Percentiles rank a stretch among this genome's conserved stretches.
Conservation (phyloP, 2,797 vertebrate genomes). For the Pogoniulus pusillus region DNA sequence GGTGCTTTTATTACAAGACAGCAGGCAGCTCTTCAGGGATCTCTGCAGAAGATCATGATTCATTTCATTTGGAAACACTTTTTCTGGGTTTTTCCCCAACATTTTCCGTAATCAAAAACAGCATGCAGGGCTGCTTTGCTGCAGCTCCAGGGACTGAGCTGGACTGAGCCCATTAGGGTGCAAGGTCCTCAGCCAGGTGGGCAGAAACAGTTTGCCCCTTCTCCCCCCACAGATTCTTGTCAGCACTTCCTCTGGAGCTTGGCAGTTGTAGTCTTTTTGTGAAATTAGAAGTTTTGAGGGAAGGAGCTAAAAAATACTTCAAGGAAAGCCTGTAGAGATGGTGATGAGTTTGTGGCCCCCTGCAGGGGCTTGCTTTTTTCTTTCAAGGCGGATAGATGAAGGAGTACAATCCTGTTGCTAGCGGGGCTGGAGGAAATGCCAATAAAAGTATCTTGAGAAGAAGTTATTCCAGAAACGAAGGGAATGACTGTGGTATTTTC, state of each 20-base stretch:
- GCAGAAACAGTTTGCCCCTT: neutral
- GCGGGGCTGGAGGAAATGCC: constrained; percentile 38
- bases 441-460: neutral
- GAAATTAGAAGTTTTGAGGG: constrained; percentile 15
- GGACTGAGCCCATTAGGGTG: accelerated
- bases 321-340: constrained; percentile 28
- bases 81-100: neutral
- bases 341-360: neutral
- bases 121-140: neutral
- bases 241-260: neutral
- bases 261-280: neutral
- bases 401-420: constrained; percentile 25
- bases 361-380: neutral
- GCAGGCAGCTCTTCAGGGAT: constrained; percentile 61
- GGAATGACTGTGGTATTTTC: constrained; percentile 63
- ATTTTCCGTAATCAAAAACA: constrained; percentile 55
- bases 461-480: constrained; percentile 39
- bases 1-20: constrained; percentile 63
- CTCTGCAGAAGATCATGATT: constrained; percentile 58
- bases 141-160: neutral
- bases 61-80: constrained; percentile 55
- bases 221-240: accelerated
- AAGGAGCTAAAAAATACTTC: constrained; percentile 35
- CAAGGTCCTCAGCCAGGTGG: neutral
- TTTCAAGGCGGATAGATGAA: neutral